phyloP scores from a whole-genome alignment of 1,140 invertebrate species.

The Leptestheria dahalacensis region DNA sequence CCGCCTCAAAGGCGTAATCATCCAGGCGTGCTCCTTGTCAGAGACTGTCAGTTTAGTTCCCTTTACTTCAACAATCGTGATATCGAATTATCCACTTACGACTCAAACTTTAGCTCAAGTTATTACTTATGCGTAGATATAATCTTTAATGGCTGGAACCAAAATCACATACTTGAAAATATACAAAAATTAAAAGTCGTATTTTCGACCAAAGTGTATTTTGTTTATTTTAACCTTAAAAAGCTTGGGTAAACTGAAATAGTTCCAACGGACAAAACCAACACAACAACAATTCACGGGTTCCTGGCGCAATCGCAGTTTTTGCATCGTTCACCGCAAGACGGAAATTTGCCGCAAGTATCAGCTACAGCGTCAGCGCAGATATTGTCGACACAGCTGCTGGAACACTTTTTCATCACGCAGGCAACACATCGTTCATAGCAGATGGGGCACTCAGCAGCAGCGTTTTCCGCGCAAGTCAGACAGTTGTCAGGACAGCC shows the following conservation, averaged over 20 bases:
- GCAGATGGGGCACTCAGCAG: neutral
- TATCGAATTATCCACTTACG: too few species aligned
- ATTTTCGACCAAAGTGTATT: too few species aligned
- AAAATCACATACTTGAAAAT: too few species aligned
- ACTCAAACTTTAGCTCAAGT: too few species aligned
- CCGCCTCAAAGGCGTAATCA: slow-evolving; percentile 4
- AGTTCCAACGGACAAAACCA: too few species aligned
- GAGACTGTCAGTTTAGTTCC: neutral
- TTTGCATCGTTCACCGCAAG: neutral
- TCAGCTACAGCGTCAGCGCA: neutral
- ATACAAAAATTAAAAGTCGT: too few species aligned
- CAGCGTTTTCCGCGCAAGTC: neutral
- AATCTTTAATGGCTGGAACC: too few species aligned
- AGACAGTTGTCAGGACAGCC: neutral
- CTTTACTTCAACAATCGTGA: neutral
- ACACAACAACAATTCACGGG: too few species aligned
- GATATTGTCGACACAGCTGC: neutral
- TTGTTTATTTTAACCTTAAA: too few species aligned
- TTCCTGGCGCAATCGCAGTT: neutral
- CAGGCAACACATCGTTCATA: neutral
- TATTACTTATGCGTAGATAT: too few species aligned
- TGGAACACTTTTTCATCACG: neutral
- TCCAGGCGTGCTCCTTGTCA: too few species aligned
- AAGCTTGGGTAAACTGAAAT: too few species aligned
- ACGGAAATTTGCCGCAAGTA: neutral